Base-by-base conservation (phyloP, 2,797 vertebrate genomes). In the Intellagama lesueurii region DNA sequence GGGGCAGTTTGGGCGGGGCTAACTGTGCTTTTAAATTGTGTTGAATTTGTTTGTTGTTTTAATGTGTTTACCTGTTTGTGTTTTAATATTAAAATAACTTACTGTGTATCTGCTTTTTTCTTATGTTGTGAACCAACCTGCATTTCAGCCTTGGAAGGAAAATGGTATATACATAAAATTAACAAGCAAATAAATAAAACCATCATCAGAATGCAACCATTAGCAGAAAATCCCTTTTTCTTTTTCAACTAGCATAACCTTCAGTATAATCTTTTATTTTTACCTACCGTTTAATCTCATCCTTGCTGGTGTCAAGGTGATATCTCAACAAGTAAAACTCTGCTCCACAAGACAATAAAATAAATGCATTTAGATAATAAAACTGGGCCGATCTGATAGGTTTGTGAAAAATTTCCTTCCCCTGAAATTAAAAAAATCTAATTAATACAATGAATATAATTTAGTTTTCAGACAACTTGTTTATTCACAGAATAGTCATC, bases 351-450 rank as follows among this genome's bases (percentile, higher is more conserved):
- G 97, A 97, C 89, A 98, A 56, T 78, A 99, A 94, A 81, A 99
- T 88, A 95, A 98, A 99, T n/a, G 96, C 91, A 87, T 99, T 98
- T 2, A 98, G 93, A 91, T 98, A 98, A 95, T 98, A 99, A 96
- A 99, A 99, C 96, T 98, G 98, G 24, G 98, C 98, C 40, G 94
- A 95, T 24, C 87, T 93, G 69, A 98, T 91, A 19, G 97, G 93
- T 92, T 96, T 98, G 66, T 94, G 92, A 91, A 98, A 97, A 68
- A 88, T 87, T 1, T 96, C 97, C 91, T 95, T 94, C 24, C 94
- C 96, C 98, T 99, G 91, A 79, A 95, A 95, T 40, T 89, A 5
- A 94, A 89, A 92, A 78, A 11, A 82, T 47, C 44, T 44, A 73
- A 52, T 81, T 87, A 92, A 86, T 24, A 93, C 44, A 4, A 72